phyloP scores from a whole-genome alignment of 1,140 invertebrate genomes.

The Lanistes nyassanus region DNA sequence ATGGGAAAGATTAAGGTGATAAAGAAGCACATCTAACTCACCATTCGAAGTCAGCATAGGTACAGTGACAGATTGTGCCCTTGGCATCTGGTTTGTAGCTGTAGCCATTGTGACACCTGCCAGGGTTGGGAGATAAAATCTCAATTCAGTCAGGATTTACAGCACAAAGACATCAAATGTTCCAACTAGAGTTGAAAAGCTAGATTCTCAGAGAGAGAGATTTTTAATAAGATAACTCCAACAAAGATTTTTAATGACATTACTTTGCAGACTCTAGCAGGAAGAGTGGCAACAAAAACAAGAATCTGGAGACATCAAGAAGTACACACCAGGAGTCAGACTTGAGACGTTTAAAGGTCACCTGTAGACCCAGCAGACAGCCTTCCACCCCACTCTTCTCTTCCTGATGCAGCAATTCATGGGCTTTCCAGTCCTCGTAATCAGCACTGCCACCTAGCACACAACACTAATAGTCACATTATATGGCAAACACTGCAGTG shows the following conservation, averaged over 20 bases:
- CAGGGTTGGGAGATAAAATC: too few species aligned
- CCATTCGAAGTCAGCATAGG: constrained; percentile 64
- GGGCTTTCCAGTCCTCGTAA: constrained; percentile 59
- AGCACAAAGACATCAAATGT: too few species aligned
- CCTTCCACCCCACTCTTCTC: constrained; percentile 43
- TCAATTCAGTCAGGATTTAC: too few species aligned
- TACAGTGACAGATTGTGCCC: constrained; percentile 50
- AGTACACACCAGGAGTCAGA: constrained; percentile 57
- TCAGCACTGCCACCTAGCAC: constrained; percentile 25
- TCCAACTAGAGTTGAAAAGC: too few species aligned
- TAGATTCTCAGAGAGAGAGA: too few species aligned
- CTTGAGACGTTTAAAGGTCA: constrained; percentile 53
- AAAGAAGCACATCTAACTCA: constrained; percentile 32
- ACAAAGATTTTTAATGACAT: too few species aligned
- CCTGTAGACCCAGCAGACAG: constrained; percentile 58
- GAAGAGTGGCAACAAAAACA: constrained; percentile 1
- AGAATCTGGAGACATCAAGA: background rate
- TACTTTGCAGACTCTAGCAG: too few species aligned
- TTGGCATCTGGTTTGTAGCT: constrained; percentile 29
- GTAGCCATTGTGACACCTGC: constrained; percentile 63
- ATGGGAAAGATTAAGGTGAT: background rate
- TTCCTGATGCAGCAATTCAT: constrained; percentile 33
- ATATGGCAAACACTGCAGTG: background rate
- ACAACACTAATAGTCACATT: background rate
- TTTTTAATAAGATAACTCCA: too few species aligned